Evolutionary conservation across 2,797 vertebrate genomes (phyloP), one percentile per base, ranked within the genome.

Genomic region (Chrysocyon brachyurus): DNA sequence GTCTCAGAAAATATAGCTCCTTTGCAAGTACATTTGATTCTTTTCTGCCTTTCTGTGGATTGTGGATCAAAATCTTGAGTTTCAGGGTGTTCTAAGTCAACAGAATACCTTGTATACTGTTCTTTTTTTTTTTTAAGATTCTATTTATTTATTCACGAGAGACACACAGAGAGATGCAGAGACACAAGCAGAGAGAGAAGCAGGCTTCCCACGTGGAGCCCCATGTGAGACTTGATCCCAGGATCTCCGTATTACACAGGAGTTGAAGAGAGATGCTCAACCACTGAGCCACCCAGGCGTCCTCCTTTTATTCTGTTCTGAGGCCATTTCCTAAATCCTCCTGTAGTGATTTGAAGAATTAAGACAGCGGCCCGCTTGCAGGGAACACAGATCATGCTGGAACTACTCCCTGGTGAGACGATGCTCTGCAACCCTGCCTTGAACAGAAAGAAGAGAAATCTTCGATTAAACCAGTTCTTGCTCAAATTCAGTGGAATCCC

Each of bases 381-480:
- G 10, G 24, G n/a, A 68, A 33, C 31, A 21, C 8, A 70, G 61
- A 63, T 22, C 10, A 3, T 0, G 0, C 31, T 40, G 10, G 28
- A 87, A 3, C 8, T 1, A 22, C 2, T 16, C 1, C 2, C 19
- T 19, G 9, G 36, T 63, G 57, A 11, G 5, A 59, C 12, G 28
- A 57, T 63, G 9, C 19, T 8, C 33, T 22, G 28, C 6, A 36
- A n/a, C 46, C 4, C 11, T 4, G 3, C 21, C 59, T 40, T 61
- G 36, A 72, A 11, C 21, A 82, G n/a, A 40, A 85, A 33, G 24
- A 87, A 87, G 33, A 88, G 19, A 61, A 26, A 46, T 54, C 73
- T 68, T n/a, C n/a, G 7, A 57, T 57, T 54, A 64, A 90, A 61
- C 8, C n/a, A 79, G 16, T 63, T 85, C 22, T 57, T 66, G 26